phyloP scores from a whole-genome alignment of 2,113 vertebrate genomes.

The Laterallus jamaicensis region DNA sequence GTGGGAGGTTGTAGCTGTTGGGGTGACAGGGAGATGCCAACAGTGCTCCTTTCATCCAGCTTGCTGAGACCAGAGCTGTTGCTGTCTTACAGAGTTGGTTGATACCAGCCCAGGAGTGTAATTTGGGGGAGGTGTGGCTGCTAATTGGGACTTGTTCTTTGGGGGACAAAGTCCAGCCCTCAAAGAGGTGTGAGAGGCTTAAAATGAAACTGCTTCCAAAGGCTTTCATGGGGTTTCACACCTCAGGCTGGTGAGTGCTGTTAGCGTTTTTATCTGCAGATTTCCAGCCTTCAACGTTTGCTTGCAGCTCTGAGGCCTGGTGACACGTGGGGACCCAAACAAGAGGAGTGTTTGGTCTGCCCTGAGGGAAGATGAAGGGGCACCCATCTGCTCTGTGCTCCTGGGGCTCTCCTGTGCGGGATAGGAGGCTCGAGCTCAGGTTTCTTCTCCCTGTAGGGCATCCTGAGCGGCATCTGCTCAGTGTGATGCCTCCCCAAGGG shows the following conservation, averaged over 20 bases:
- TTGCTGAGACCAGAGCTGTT: background rate
- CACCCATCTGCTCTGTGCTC: background rate
- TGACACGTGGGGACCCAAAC: background rate
- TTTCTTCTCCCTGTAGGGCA: background rate
- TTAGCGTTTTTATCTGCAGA: background rate
- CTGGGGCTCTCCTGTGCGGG: fast-evolving
- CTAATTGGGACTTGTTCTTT: background rate
- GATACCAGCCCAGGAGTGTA: background rate
- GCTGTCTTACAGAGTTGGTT: background rate
- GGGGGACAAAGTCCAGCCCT: background rate
- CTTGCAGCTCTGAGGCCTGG: background rate
- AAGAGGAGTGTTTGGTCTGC: background rate
- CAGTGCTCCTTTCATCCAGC: background rate
- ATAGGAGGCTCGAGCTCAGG: fast-evolving
- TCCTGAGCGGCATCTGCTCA: background rate
- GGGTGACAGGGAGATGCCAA: slow-evolving; percentile 10
- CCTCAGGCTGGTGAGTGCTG: background rate
- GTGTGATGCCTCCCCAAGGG: background rate
- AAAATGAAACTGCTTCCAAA: background rate
- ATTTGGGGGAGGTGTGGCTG: background rate
- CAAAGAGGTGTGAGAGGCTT: background rate
- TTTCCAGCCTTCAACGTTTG: background rate
- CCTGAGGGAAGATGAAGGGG: background rate
- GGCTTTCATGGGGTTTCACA: fast-evolving
- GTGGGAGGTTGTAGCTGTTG: background rate